Evolutionary conservation across 1,140 invertebrate genomes (phyloP), one percentile per base, ranked within the genome.

Genomic region (Portunus trituberculatus): DNA sequence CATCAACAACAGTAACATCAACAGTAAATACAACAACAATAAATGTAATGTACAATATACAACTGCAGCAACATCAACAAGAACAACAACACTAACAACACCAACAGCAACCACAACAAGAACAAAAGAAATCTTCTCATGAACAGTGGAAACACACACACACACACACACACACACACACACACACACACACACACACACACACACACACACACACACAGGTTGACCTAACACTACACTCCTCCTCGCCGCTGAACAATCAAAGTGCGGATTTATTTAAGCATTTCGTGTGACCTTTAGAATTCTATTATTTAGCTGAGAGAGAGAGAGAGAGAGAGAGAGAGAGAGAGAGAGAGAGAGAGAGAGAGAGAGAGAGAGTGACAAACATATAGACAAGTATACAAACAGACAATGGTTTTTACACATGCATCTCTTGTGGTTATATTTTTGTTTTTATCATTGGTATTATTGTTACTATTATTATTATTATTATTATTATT

Each of bases 161-260:
- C 52, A 91, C 52, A 59, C 52, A 32, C 39, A 67, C 29, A 45
- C 48, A 92, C 48, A 32, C 91, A 92, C 29, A 29, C 91, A 67
- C 48, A 92, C 91, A 92, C 52, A 92, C 45, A 91, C 89, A 59
- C 46, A 91, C 89, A 91, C 89, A 91, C 89, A 91, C 46, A 91
- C 89, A 91, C 89, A 91, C 89, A 91, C 46, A 91, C 52, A 59
- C 89, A 91, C 89, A 67, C 52, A 91, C 52, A 67, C 28, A 91
- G 52, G 3, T 59, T 59, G 52, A 59, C 52, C 52, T 59, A 59
- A 59, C 16, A 10, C 52, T 59, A 20, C 16, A 0, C 16, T 6
- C 39, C 6, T 6, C 39, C 39, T 39, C 39, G 1, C 39, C 39
- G 1, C 39, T 39, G 39, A 39, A 39, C 39, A 39, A 39, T 39